Base-by-base conservation (phyloP, 2,113 vertebrate species). In the Macquaria ambigua region DNA sequence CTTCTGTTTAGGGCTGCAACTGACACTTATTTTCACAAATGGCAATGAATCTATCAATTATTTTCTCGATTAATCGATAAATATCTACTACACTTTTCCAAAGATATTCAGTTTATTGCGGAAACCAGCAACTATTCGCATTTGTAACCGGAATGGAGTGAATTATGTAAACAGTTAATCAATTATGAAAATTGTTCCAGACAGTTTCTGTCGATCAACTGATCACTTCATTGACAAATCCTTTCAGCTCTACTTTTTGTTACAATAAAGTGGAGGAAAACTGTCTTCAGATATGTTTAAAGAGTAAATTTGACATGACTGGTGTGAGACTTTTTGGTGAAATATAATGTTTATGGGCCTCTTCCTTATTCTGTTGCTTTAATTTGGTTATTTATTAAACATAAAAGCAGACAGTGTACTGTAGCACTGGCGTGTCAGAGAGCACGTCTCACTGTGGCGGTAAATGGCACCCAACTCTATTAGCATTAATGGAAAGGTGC, bases 401-500 rank as follows among this genome's bases (percentile, higher is more conserved):
- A 25, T 14, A 28, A n/a, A 85, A 73, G n/a, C 76, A 68, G 48
- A 31, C 67, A 67, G 69, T 76, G 77, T 69, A 25, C 39, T 79
- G 73, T 87, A 56, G 79, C 88, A 82, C 67, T 14, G 20, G 6
- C 73, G 77, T 80, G 87, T 80, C 85, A 81, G 81, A 58, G 69
- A 74, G 72, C 48, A 25, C 74, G 52, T 90, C 81, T 74, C 64
- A 43, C 74, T 20, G 48, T 82, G 81, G 85, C 46, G 61, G 61
- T 83, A 91, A 92, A 92, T 82, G 68, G 63, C 89, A 75, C 77
- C 83, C 68, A 48, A 4, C 72, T 86, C 81, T 77, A 71, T 94
- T 93, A 92, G 86, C 90, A 89, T 94, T 92, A 83, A 89, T 90
- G 74, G 85, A 82, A 74, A 86, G 86, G 90, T 81, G 91, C 86